These are phyloP conservation scores for Entomyzon cyanotis DNA, from an alignment of 2,113 vertebrate genomes.

Conservation along the genomic window DNA sequence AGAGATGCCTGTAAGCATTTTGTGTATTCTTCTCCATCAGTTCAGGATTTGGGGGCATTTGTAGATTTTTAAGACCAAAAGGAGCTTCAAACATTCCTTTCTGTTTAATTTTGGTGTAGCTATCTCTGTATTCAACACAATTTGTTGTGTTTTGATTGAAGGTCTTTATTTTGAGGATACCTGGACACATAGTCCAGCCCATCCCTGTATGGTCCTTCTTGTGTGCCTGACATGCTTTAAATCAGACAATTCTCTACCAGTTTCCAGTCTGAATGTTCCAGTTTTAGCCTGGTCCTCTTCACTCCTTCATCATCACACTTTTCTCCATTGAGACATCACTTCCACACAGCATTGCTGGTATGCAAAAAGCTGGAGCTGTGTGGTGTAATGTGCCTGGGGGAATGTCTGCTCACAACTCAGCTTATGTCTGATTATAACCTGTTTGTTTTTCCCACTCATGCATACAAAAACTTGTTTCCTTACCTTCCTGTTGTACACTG, in stretches of 20 bases:
- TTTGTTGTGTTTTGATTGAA: not conserved
- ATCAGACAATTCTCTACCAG: not conserved
- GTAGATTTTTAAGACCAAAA: not conserved
- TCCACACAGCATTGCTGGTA: rapidly evolving
- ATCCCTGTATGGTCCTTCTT: not conserved
- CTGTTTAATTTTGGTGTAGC: not conserved
- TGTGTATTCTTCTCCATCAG: not conserved
- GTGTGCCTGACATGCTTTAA: not conserved
- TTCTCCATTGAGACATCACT: not conserved
- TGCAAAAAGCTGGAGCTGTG: not conserved
- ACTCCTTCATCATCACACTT: not conserved
- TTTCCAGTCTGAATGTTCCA: not conserved
- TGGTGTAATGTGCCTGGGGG: not conserved
- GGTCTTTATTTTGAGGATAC: not conserved
- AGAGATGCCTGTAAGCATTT: not conserved
- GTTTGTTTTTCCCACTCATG: not conserved
- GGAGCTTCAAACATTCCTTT: not conserved
- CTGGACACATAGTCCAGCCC: not conserved
- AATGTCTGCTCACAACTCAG: not conserved
- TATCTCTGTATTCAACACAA: not conserved
- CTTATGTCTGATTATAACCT: not conserved
- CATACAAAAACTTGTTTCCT: not conserved
- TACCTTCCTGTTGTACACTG: not conserved
- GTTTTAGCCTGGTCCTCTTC: not conserved
- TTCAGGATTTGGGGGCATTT: not conserved